Evolutionary conservation across 2,888 invertebrate species (phyloP), one percentile per base, ranked within the genome.

Genomic region (Ctenicera cuprea): DNA sequence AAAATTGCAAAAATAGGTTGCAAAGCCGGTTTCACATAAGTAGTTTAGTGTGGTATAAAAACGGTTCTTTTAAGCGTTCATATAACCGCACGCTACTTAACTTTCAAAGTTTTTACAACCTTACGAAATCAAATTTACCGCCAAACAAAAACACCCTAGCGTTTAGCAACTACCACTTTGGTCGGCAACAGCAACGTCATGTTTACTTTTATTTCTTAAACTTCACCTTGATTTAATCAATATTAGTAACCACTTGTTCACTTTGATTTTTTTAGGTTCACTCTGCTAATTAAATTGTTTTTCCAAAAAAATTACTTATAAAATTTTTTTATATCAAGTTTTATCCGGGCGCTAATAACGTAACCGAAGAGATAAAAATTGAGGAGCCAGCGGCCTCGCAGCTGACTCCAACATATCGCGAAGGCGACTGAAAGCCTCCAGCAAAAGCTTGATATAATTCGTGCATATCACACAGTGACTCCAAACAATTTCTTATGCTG

Each of bases 371-470:
- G 37, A 11, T 57, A 37, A n/a, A 30, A 57, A 16, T 22, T 33
- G 33, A 75, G 73, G 65, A 70, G 64, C 73, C 45, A 71, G 67
- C 77, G 65, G 71, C 64, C 71, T 50, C 69, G 64, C 73, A 79
- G 77, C 76, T 71, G 57, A 73, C 75, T 75, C 72, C 74, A 72
- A 77, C 77, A 80, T 77, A 77, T 77, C 80, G 78, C 76, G 77
- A 77, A 78, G 75, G 78, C 78, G 75, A 80, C 80, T 80, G 79
- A 80, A 74, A 71, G 78, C 77, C 67, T 76, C 73, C 20, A 76
- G 76, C 76, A 71, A 59, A 65, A 61, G 70, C 67, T 65, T 77
- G 74, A 76, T 77, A 76, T 73, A 74, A 76, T 75, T 76, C 76
- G 78, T 76, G 76, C 74, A 76, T 76, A 71, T 75, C 74, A 75